Conservation (phyloP, 2,113 vertebrate species). For the Tragelaphus buxtoni region DNA sequence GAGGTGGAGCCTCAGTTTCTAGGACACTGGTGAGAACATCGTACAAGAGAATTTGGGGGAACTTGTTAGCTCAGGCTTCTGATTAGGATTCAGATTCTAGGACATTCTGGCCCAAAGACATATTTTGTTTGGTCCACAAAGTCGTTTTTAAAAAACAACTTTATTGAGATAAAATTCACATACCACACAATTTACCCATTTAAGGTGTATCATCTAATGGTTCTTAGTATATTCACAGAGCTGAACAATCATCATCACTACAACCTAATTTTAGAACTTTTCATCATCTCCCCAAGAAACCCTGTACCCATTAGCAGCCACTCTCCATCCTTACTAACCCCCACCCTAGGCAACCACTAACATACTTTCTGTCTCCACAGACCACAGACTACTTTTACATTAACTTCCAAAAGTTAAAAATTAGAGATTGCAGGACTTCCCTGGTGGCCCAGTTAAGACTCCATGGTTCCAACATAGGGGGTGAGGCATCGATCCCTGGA, state of each 20-base stretch:
- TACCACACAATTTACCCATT: background rate
- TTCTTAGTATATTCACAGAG: background rate
- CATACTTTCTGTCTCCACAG: background rate
- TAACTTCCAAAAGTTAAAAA: background rate
- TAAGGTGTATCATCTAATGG: background rate
- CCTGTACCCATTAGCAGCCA: background rate
- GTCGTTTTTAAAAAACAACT: background rate
- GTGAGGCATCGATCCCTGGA: background rate
- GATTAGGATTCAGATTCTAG: background rate
- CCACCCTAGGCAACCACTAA: background rate
- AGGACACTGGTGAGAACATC: background rate
- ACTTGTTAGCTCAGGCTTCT: too few relatives aligned
- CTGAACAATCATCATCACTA: background rate
- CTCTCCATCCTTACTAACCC: background rate
- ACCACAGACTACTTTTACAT: background rate
- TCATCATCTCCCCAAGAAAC: background rate
- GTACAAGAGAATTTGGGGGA: too few relatives aligned
- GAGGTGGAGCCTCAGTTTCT: background rate
- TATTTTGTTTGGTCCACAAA: constrained; percentile 3
- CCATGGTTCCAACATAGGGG: background rate
- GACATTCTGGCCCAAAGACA: background rate
- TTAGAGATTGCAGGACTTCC: background rate
- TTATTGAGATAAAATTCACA: constrained; percentile 27
- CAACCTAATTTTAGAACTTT: background rate
- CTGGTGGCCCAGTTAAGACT: background rate